phyloP scores from a whole-genome alignment of 2,797 vertebrate species.

The Acrocephalus scirpaceus region DNA sequence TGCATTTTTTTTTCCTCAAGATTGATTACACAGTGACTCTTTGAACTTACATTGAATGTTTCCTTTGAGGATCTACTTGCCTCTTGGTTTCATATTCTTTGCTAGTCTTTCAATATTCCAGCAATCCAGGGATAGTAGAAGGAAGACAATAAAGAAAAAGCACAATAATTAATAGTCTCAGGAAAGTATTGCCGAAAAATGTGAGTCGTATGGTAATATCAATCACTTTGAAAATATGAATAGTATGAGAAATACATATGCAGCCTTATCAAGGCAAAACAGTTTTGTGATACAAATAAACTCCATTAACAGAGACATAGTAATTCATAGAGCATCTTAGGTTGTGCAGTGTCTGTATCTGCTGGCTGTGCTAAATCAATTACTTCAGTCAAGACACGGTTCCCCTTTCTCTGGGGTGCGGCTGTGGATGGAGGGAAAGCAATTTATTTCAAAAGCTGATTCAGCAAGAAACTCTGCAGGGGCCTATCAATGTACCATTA shows the following conservation, averaged over 20 bases:
- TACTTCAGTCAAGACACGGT: conserved; percentile 26
- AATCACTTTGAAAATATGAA: neutral
- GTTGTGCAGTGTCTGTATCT: neutral
- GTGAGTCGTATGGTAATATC: neutral
- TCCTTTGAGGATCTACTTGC: conserved; percentile 42
- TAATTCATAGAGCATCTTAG: neutral
- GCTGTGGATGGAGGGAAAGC: conserved; percentile 22
- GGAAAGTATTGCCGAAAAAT: neutral
- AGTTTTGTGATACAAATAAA: neutral
- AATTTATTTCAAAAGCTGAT: conserved; percentile 68
- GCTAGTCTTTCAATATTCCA: neutral
- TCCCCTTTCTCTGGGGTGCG: neutral
- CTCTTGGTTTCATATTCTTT: neutral
- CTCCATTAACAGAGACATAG: neutral
- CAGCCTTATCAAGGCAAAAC: neutral
- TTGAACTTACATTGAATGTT: conserved; percentile 27
- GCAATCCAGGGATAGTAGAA: neutral
- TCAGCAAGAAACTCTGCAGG: conserved; percentile 52
- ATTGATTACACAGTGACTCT: conserved; percentile 33
- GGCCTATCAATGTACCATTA: conserved; percentile 28
- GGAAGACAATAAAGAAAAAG: neutral
- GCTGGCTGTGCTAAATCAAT: conserved; percentile 47
- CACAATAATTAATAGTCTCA: neutral
- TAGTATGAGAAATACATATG: neutral
- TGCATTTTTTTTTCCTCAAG: neutral